Base-by-base conservation (phyloP, 1,140 invertebrate genomes). In the Aradophagus sp. region DNA sequence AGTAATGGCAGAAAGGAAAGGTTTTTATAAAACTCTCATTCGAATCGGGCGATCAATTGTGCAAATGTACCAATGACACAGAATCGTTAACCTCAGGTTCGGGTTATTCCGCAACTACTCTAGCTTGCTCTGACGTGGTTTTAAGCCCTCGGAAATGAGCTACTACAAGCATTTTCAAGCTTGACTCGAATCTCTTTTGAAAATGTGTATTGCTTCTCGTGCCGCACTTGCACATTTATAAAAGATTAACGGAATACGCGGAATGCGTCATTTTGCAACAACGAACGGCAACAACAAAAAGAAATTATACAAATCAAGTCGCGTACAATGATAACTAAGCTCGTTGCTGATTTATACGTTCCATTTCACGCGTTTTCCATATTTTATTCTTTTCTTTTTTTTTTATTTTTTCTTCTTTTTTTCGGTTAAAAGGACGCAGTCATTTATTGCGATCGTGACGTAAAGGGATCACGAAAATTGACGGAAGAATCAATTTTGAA, bases 11-110 rank as follows among this genome's bases (percentile, higher is more conserved):
- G 7, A 23, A 4, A 27, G 26, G 6, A 27, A 27, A 10, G 26
- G 26, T 5, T 5, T 35, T 16, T 35, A 5, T 16, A 8, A 16
- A 16, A 58, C 10, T 42, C 58, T 19, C 26, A 29, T 56, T 48
- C 41, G 14, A 39, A 58, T 52, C 35, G 52, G 73, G 63, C 62
- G 38, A 69, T 77, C 75, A 73, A 77, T 78, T 59, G 75, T 52
- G 62, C 69, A 66, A 75, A 74, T 74, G 45, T 69, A 53, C 48
- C 44, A 44, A 52, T 61, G 70, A 65, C 56, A 65, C 14, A 41
- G 67, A 79, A 79, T 72, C 62, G 73, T 75, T 75, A 73, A 74
- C 67, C 58, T 73, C 41, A 68, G 73, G 80, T 81, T 80, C 71
- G 44, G 77, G 77, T 80, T 78, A 75, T 66, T 45, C 70, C 53